Evolutionary conservation across 53 echinoderm and acorn worm genomes (phyloP), one percentile per base, ranked within the genome.

Genomic region (Pentamera pediparva): DNA sequence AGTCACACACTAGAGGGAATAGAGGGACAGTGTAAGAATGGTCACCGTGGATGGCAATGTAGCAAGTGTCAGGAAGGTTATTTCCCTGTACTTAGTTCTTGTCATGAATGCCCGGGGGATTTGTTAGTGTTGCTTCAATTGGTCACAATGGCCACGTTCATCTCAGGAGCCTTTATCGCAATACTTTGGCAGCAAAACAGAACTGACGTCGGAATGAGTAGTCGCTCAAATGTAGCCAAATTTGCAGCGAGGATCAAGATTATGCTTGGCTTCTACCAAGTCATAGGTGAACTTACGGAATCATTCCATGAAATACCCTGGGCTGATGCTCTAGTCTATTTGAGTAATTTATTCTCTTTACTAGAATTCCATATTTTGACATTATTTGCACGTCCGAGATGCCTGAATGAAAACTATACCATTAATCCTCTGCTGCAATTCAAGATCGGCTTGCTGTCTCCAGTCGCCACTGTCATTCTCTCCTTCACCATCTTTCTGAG

Each of bases 1-100:
- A n/a, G n/a, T n/a, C n/a, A n/a, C n/a, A n/a, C n/a, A n/a, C n/a
- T n/a, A n/a, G n/a, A n/a, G n/a, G n/a, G n/a, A n/a, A n/a, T n/a
- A n/a, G n/a, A n/a, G n/a, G n/a, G n/a, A n/a, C n/a, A n/a, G n/a
- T n/a, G n/a, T n/a, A n/a, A n/a, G n/a, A n/a, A n/a, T n/a, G 45
- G 67, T 15, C 45, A 67, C 30, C 37, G 45, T 1, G 67, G 67
- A 1, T 67, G 67, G 67, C 40, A 43, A 45, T 67, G 67, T 18
- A 40, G 15, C 26, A 39, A 67, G 17, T 67, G 67, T 43, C 40
- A 43, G 13, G 30, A 37, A 10, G 4, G 29, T 6, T 25, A 67
- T 28, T 67, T 43, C 29, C 39, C 40, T 20, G 67, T 67, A 13
- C 15, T 67, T 30, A 67, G 29, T 26, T 20, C 29, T 2, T 67